Base-by-base conservation (phyloP, 2,888 invertebrate genomes). In the Yponomeuta cagnagella region DNA sequence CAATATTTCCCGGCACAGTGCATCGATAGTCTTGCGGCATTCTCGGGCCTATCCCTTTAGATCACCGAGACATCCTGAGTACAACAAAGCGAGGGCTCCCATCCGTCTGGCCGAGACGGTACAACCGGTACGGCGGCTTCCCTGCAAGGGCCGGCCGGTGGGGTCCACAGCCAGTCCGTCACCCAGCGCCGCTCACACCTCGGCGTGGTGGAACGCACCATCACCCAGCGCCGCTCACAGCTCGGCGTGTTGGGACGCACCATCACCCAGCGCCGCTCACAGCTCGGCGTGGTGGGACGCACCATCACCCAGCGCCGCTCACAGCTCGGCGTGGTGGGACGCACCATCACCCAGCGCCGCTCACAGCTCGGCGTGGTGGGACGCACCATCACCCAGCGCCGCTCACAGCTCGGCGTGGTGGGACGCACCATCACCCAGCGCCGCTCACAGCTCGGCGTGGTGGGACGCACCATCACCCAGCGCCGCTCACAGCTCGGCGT, bases 311-410 rank as follows among this genome's bases (percentile, higher is more conserved):
- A 5, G 43, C 43, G 23, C 23, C 23, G 23, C 23, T 23, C 23
- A 23, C 23, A 23, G 23, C 23, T 23, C 23, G 0, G 23, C 23
- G 23, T 23, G 23, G 23, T 23, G 23, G 23, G 23, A 23, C 23
- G 23, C 23, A 23, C 23, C 23, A 23, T 23, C 37, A 5, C 37
- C 37, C 37, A 2, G 2, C 37, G 37, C 9, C 43, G 73, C 74
- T 89, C 84, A 88, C 73, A 89, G 86, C 31, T 90, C 89, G 52
- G 79, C 76, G 63, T 76, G 77, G 37, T 71, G 67, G 69, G 80
- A 79, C 5, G 75, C 66, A 10, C 74, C 76, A 23, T 23, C 23
- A 23, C 23, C 23, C 0, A 23, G 23, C 23, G 23, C 9, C 43
- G 73, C 74, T 89, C 84, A 88, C 73, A 89, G 86, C 31, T 90